Conservation (phyloP, 2,113 vertebrate genomes). For the Podilymbus podiceps region DNA sequence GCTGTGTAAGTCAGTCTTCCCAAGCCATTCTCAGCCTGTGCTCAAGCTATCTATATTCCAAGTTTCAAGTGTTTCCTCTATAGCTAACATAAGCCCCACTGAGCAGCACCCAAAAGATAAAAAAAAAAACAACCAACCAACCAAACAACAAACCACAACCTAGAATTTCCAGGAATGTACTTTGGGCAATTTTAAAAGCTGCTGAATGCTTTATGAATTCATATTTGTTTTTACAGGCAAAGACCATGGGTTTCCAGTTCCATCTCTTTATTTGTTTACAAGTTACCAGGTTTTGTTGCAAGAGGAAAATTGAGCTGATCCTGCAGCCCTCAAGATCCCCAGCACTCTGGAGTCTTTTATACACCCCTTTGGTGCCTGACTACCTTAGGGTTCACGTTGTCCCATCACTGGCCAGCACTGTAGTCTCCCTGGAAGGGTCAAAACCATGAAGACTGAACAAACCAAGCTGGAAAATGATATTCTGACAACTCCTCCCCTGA, state of each 20-base stretch:
- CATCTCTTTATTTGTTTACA: background rate
- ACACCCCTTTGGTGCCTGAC: background rate
- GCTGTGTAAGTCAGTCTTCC: background rate
- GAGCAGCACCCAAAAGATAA: background rate
- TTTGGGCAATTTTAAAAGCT: background rate
- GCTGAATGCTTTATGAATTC: background rate
- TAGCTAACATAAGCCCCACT: background rate
- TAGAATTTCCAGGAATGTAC: background rate
- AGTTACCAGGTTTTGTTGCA: background rate
- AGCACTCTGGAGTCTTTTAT: background rate
- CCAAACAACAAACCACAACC: too few species aligned
- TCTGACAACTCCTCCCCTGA: background rate
- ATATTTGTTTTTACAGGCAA: background rate
- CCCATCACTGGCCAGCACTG: background rate
- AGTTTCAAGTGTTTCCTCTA: rapidly evolving
- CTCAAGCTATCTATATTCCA: background rate
- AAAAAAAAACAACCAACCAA: too few species aligned
- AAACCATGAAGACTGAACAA: background rate
- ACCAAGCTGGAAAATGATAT: background rate
- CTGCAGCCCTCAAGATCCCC: background rate
- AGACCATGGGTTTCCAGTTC: background rate
- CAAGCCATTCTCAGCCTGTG: background rate
- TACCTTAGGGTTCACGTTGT: background rate
- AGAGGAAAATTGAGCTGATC: background rate
- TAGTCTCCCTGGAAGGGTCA: background rate